Percentiles rank a stretch among this genome's conserved stretches.
phyloP scores from a whole-genome alignment of 2,797 vertebrate species.

The Poecilia wingei region DNA sequence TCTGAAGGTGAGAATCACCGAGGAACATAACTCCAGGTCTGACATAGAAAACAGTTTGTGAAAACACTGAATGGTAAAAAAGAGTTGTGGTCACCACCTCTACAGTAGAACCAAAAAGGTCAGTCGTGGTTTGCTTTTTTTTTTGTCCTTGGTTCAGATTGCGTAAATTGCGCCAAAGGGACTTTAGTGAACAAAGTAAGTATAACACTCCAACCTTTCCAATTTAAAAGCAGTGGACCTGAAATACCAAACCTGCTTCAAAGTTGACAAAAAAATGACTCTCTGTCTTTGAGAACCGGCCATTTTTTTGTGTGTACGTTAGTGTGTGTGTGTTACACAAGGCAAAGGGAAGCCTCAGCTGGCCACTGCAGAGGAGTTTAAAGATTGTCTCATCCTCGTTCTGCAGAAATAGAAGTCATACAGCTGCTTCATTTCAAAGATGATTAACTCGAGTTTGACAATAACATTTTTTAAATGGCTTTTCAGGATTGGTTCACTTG shows the following conservation, averaged over 20 bases:
- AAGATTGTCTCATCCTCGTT: slow-evolving; percentile 22
- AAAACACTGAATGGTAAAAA: not conserved
- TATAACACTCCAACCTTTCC: slow-evolving; percentile 48
- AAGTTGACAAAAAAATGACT: slow-evolving; percentile 36
- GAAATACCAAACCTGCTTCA: slow-evolving; percentile 54
- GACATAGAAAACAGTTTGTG: not conserved
- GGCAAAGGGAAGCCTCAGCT: slow-evolving; percentile 43
- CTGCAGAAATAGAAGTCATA: slow-evolving; percentile 15
- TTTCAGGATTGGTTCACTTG: slow-evolving; percentile 20
- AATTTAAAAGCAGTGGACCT: slow-evolving; percentile 57
- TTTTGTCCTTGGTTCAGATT: slow-evolving; percentile 28
- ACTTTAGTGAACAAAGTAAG: slow-evolving; percentile 47
- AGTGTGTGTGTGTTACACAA: slow-evolving; percentile 13
- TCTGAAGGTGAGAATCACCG: not conserved
- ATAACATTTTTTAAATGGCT: slow-evolving; percentile 14
- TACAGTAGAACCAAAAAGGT: slow-evolving; percentile 46
- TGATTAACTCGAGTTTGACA: slow-evolving; percentile 23
- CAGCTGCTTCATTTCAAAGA: slow-evolving; percentile 39
- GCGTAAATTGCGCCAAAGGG: slow-evolving; percentile 37
- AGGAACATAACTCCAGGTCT: not conserved
- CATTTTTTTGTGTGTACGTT: slow-evolving; percentile 16
- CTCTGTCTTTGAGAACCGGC: slow-evolving; percentile 13
- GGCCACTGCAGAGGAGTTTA: slow-evolving; percentile 37
- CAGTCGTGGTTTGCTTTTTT: slow-evolving; percentile 21
- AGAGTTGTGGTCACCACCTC: slow-evolving; percentile 31